Evolutionary conservation across 2,113 vertebrate genomes (phyloP), one percentile per base, ranked within the genome.

Genomic region (Epinephelus lanceolatus): DNA sequence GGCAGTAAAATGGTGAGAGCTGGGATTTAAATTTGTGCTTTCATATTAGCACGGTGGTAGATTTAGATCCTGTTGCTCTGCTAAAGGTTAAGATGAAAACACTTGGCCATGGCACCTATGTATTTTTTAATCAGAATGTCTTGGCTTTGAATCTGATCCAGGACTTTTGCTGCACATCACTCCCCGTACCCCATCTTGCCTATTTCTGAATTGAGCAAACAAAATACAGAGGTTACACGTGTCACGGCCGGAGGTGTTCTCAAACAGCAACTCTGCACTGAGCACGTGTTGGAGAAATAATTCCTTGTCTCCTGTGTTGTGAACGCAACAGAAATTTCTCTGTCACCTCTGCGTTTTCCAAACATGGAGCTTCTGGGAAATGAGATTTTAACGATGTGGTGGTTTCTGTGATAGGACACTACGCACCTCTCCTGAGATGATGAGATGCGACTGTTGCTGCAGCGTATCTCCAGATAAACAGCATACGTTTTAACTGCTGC

Each of bases 331-430:
- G n/a, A 45, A 77, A 71, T 76, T 47, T 78, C 47, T 52, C 21
- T 67, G 76, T 80, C 72, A 52, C 61, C 25, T 49, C 56, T 76
- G 68, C 71, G 33, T 88, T 74, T 53, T 67, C 68, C 40, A 71
- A 76, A 79, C 56, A 79, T 6, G 70, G 69, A 60, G 27, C 53
- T 78, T 37, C 17, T 51, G 51, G 77, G 73, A 84, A 86, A 87
- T 87, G 30, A 79, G 71, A 76, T 85, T 82, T 85, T 84, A 84
- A 89, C 37, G 55, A 68, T 62, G 84, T 19, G 53, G 52, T 19
- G 37, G 51, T 78, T 83, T 27, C 42, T 72, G 37, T 61, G 63
- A 76, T 30, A 27, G 23, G 52, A 68, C 7, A 33, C 65, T 2
- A 23, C 70, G 8, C 65, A 60, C 65, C 30, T 80, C 52, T 76